A percentile compares a stretch with the other conserved stretches of the same genome.
phyloP scores from a whole-genome alignment of 2,797 vertebrate species.

The Chrosomus eos region DNA sequence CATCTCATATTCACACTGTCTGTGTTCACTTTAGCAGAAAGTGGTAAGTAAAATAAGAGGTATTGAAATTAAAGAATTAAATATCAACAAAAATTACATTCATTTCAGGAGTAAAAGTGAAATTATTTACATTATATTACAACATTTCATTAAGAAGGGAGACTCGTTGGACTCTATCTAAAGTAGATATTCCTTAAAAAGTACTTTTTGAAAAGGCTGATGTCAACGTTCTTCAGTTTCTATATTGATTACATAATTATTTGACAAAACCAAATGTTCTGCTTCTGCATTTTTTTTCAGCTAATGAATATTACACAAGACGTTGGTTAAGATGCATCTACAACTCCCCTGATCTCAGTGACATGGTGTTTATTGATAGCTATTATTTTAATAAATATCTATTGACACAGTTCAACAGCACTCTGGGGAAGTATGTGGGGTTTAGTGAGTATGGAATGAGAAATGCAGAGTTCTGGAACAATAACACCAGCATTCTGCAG shows the following conservation, averaged over 20 bases:
- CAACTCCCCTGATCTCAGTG: constrained; percentile 5
- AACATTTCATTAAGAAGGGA: background rate
- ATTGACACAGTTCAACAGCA: constrained; percentile 61
- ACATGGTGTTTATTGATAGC: background rate
- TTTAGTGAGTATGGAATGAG: constrained; percentile 48
- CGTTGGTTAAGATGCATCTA: background rate
- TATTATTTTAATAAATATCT: background rate
- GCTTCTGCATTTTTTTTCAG: constrained; percentile 7
- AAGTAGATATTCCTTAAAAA: background rate
- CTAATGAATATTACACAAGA: constrained; percentile 47
- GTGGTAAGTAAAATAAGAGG: constrained; percentile 11
- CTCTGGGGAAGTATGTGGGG: constrained; percentile 48
- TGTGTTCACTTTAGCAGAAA: background rate
- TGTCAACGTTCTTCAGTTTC: background rate
- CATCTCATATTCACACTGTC: background rate
- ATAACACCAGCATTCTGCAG: rapidly evolving
- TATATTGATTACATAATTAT: background rate
- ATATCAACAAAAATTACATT: background rate
- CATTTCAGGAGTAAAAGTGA: too few relatives aligned
- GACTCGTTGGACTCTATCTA: background rate
- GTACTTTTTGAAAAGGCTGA: background rate
- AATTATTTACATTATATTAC: background rate
- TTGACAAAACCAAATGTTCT: background rate
- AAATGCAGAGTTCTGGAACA: constrained; percentile 6
- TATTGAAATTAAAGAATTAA: background rate